A percentile compares a stretch with the other conserved stretches of the same genome.
Conservation (phyloP, 1,140 invertebrate species). For the Plodia interpunctella region DNA sequence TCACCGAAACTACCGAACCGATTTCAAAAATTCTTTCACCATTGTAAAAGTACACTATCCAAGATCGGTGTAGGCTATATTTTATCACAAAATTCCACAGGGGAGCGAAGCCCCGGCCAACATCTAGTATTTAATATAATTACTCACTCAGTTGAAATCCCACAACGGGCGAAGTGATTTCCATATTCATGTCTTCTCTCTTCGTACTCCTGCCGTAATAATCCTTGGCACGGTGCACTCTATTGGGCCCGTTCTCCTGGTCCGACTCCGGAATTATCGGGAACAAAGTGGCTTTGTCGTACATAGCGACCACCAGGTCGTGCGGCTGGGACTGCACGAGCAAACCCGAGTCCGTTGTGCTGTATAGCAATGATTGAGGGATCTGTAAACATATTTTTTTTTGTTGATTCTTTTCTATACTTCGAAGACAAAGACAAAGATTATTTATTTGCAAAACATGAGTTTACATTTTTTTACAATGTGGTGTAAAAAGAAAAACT, state of each 20-base stretch:
- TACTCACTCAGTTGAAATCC: conserved; percentile 58
- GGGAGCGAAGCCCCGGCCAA: too few species aligned
- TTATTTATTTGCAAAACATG: too few species aligned
- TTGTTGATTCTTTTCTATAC: too few species aligned
- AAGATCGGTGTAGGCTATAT: too few species aligned
- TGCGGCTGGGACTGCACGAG: conserved; percentile 54
- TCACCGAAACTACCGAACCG: too few species aligned
- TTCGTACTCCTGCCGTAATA: conserved; percentile 64
- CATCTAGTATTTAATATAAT: too few species aligned
- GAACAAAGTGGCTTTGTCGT: conserved; percentile 83
- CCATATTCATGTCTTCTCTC: conserved; percentile 63
- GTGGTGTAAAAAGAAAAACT: too few species aligned
- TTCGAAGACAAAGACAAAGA: too few species aligned
- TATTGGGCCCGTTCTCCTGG: conserved; percentile 26
- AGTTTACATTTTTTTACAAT: background rate
- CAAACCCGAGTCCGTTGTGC: conserved; percentile 42
- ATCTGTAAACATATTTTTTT: too few species aligned
- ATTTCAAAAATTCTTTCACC: too few species aligned
- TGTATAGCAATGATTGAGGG: conserved; percentile 80
- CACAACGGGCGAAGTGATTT: conserved; percentile 62
- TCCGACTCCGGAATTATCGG: conserved; percentile 65
- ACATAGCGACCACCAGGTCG: conserved; percentile 84
- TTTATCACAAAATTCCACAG: too few species aligned
- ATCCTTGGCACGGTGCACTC: conserved; percentile 50
- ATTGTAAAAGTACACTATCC: too few species aligned